These are phyloP conservation scores for Phragmatobia fuliginosa DNA, from an alignment of 2,888 invertebrate genomes.

Conservation along the genomic window DNA sequence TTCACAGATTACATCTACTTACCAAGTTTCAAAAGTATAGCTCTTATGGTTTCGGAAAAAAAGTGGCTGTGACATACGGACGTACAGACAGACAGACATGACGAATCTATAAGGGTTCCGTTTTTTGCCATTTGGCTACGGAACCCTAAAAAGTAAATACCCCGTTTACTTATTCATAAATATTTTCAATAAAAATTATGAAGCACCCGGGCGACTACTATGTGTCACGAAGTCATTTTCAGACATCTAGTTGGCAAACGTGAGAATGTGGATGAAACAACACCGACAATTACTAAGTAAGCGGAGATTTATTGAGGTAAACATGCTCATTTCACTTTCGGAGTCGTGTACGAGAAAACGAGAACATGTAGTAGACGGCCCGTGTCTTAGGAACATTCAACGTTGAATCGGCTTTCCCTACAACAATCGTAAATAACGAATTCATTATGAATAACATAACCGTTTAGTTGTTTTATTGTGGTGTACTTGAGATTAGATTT, in stretches of 20 bases:
- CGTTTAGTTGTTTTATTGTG: constrained; percentile 56
- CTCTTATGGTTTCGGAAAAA: too few species aligned
- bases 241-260: constrained; percentile 35
- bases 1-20: too few species aligned
- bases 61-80: too few species aligned
- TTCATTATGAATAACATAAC: constrained; percentile 74
- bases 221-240: constrained; percentile 26
- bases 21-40: too few species aligned
- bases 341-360: constrained; percentile 75
- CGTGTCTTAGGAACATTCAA: constrained; percentile 43
- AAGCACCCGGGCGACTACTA: not conserved
- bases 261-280: constrained; percentile 44
- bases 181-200: not conserved
- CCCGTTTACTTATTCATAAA: not conserved
- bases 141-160: too few species aligned
- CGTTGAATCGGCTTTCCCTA: constrained; percentile 65
- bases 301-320: constrained; percentile 70
- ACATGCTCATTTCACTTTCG: constrained; percentile 76
- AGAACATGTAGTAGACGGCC: constrained; percentile 66
- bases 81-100: too few species aligned
- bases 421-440: constrained; percentile 74
- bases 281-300: constrained; percentile 60
- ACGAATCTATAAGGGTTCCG: too few species aligned
- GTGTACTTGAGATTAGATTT: constrained; percentile 63
- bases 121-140: too few species aligned